Evolutionary conservation across 2,797 vertebrate genomes (phyloP).

Genomic region (Arremon aurantiirostris): DNA sequence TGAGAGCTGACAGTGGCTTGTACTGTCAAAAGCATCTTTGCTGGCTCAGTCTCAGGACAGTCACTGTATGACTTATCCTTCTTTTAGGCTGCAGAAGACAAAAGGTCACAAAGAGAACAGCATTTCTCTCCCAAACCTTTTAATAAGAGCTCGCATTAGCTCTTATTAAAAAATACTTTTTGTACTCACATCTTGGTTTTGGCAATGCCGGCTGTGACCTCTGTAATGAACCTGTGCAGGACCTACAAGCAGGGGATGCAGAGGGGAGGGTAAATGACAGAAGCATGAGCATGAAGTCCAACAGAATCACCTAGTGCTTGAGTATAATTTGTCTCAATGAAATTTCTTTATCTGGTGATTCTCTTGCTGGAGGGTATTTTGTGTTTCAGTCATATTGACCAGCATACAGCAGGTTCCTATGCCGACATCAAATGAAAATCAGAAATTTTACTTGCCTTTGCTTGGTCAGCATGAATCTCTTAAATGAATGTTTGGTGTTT

Average conservation of each 20-base stretch:
- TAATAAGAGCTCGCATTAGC: neutral
- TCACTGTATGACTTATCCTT: neutral
- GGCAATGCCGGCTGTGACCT: neutral
- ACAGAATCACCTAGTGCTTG: neutral
- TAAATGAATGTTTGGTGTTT: neutral
- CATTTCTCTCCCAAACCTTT: neutral
- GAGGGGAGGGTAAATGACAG: neutral
- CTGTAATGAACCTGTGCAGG: neutral
- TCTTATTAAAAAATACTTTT: neutral
- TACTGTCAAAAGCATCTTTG: constrained; percentile 33
- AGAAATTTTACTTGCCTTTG: neutral
- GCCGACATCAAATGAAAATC: neutral
- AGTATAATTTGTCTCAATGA: neutral
- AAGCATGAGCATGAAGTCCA: neutral
- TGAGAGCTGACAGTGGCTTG: constrained; percentile 54
- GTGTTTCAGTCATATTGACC: neutral
- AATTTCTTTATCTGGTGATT: neutral
- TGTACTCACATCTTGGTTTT: neutral
- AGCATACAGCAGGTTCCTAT: neutral
- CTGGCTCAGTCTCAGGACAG: constrained; percentile 3
- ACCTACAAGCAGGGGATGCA: neutral
- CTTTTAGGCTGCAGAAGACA: neutral
- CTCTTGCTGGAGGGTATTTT: neutral
- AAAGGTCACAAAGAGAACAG: constrained; percentile 18
- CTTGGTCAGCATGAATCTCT: neutral